Evolutionary conservation across 2,113 vertebrate genomes (phyloP).

Genomic region (Anguilla rostrata): DNA sequence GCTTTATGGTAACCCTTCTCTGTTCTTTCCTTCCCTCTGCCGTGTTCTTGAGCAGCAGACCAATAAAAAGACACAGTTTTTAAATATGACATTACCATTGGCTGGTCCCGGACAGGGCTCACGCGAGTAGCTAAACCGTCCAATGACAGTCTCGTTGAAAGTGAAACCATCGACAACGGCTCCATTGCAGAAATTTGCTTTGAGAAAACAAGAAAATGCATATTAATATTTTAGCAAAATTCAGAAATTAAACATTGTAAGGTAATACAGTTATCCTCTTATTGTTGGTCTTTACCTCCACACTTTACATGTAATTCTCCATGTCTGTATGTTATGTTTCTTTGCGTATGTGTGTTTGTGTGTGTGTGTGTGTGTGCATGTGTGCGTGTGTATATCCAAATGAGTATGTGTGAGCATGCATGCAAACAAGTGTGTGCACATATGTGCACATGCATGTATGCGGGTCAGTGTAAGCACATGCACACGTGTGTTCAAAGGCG

Average conservation of each 20-base stretch:
- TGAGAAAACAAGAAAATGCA: not conserved
- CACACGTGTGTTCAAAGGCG: too few species aligned
- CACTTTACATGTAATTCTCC: not conserved
- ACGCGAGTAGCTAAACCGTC: constrained; percentile 22
- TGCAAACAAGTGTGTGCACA: not conserved
- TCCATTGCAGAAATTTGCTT: constrained; percentile 28
- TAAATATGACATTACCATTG: constrained; percentile 8
- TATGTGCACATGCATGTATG: not conserved
- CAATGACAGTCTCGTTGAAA: constrained; percentile 19
- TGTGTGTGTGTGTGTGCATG: not conserved
- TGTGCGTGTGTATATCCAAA: not conserved
- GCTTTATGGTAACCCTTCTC: not conserved
- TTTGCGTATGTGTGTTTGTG: not conserved
- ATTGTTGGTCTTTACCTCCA: not conserved
- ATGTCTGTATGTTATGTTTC: not conserved
- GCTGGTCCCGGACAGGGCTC: constrained; percentile 18
- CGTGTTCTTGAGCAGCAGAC: not conserved
- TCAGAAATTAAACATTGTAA: not conserved
- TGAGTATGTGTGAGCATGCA: not conserved
- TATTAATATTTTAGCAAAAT: not conserved
- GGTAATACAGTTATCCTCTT: not conserved
- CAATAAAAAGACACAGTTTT: not conserved
- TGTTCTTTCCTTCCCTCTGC: not conserved
- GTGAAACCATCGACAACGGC: not conserved
- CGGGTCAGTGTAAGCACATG: too few species aligned